phyloP scores from a whole-genome alignment of 2,113 vertebrate genomes.

The Thymallus thymallus region DNA sequence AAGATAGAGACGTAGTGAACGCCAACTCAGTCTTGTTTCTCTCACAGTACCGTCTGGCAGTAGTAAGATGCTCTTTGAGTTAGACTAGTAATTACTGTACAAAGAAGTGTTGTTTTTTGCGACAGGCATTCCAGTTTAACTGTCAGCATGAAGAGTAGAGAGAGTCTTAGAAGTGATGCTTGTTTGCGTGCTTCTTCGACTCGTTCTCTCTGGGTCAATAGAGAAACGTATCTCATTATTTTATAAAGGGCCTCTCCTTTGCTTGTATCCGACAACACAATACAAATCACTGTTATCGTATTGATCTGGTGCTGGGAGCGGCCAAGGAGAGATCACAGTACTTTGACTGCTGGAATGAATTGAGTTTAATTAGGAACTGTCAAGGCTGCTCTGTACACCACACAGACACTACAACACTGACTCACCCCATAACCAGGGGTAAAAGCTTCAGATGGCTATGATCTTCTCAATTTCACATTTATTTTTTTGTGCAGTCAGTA shows the following conservation, averaged over 20 bases:
- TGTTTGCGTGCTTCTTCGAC: constrained; percentile 15
- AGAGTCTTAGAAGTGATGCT: not conserved
- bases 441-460: not conserved
- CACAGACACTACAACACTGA: not conserved
- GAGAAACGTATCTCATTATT: constrained; percentile 57
- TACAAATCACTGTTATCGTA: constrained; percentile 52
- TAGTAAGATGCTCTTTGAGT: not conserved
- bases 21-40: constrained; percentile 21
- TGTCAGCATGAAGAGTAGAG: too few relatives aligned
- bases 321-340: constrained; percentile 37
- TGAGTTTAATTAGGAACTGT: constrained; percentile 48
- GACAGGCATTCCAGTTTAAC: too few relatives aligned
- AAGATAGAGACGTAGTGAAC: constrained; percentile 5
- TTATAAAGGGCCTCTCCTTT: constrained; percentile 44
- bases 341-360: constrained; percentile 43
- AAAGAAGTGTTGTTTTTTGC: too few relatives aligned
- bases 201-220: constrained; percentile 46
- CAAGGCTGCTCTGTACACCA: not conserved
- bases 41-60: constrained; percentile 3
- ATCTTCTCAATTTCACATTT: not conserved
- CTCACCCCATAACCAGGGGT: not conserved
- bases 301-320: constrained; percentile 48
- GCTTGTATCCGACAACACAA: constrained; percentile 41
- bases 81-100: too few relatives aligned
- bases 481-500: not conserved